Percentiles rank a stretch among this genome's conserved stretches.
phyloP scores from a whole-genome alignment of 2,797 vertebrate species.

The Sus cebifrons region DNA sequence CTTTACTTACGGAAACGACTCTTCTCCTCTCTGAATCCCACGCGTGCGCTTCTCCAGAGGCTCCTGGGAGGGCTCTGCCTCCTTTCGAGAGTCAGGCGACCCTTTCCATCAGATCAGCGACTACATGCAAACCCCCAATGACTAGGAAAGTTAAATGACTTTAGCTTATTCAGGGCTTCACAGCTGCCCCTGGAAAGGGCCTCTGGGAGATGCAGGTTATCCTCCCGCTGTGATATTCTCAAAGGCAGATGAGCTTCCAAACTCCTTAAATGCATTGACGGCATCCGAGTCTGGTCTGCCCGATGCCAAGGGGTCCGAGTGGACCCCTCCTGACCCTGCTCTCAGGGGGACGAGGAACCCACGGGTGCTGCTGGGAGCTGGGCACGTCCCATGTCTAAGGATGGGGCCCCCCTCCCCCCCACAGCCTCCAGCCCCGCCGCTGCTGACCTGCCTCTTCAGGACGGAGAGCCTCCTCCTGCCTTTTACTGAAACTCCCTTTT shows the following conservation, averaged over 20 bases:
- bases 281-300: rapidly evolving
- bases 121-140: neutral
- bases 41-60: rapidly evolving
- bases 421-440: no score
- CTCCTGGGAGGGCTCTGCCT: neutral
- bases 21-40: neutral
- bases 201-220: rapidly evolving
- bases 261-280: rapidly evolving
- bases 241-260: neutral
- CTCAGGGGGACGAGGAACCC: no score
- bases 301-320: no score
- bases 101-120: neutral
- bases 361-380: no score
- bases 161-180: neutral
- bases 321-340: no score
- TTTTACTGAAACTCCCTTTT: no score
- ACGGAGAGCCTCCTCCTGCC: no score
- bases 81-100: rapidly evolving
- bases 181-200: no score
- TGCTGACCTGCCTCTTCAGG: no score
- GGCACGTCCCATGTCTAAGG: no score
- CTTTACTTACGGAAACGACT: neutral
- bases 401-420: no score
- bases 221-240: neutral
- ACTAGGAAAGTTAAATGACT: neutral